Evolutionary conservation across 1,140 invertebrate species (phyloP), one percentile per base, ranked within the genome.

Genomic region (Drosophila pruinosa): DNA sequence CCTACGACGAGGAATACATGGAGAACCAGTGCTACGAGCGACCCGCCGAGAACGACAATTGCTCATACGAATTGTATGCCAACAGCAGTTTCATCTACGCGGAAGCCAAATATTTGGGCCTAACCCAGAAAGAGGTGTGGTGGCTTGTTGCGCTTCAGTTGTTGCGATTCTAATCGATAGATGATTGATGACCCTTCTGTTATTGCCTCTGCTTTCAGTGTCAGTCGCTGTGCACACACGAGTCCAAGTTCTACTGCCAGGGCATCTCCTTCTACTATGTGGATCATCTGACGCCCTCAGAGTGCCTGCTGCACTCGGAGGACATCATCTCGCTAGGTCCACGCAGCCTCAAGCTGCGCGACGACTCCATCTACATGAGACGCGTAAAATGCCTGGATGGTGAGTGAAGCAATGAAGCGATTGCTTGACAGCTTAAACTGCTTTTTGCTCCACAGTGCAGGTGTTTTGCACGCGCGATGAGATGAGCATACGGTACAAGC

Each of bases 1-100:
- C 93, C 63, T 93, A 92, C 61, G 92, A 94, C 52, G 94, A 94
- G 22, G 92, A 94, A 71, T 95, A 95, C 71, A 92, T 94, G 57
- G 94, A 94, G 78, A 94, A 94, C 89, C 93, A 94, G 76, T 94
- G 94, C 73, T 76, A 92, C 8, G 92, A 89, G 21, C 72, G 86
- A 22, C 41, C 75, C 12, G 71, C 81, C 4, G 86, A 90, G 53
- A 89, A 58, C 24, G 89, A 90, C 75, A 83, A 75, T 47, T 91
- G 90, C 58, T 89, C 90, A 34, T 91, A 91, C 39, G 90, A 91
- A 62, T 56, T 90, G 39, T 91, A 91, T 48, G 78, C 86, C 52
- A 91, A 91, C 64, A 91, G 90, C 75, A 90, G 82, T 39, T 91
- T 91, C 62, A 75, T 89, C 62, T 91, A 90, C 67, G 76, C 90